Evolutionary conservation across 2,888 invertebrate genomes (phyloP).

Genomic region (Spilosoma lubricipeda): DNA sequence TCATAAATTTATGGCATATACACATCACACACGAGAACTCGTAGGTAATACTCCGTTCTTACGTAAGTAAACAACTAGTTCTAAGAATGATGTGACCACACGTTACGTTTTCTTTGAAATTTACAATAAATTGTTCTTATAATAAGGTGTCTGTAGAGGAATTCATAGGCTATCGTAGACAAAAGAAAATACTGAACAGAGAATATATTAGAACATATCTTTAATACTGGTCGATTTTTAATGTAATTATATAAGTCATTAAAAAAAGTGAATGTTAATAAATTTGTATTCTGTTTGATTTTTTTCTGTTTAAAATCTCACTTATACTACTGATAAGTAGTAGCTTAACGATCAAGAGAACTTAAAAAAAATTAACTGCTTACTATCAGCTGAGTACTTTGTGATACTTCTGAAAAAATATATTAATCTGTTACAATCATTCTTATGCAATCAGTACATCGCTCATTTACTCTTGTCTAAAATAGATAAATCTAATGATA

Average conservation of each 20-base stretch:
- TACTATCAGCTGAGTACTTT: not conserved
- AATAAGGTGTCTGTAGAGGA: not conserved
- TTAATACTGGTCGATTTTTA: not conserved
- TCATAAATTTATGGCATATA: not conserved
- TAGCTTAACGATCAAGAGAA: too few species aligned
- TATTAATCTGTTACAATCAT: not conserved
- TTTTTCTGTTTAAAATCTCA: too few species aligned
- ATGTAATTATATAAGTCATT: not conserved
- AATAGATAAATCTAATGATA: too few species aligned
- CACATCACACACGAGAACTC: not conserved
- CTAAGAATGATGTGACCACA: slow-evolving; percentile 28
- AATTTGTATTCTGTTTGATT: too few species aligned
- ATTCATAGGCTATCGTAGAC: not conserved
- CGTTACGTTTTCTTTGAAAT: not conserved
- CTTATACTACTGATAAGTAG: too few species aligned
- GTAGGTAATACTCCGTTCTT: slow-evolving; percentile 13
- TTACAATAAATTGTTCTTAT: not conserved
- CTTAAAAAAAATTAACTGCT: too few species aligned
- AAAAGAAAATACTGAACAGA: not conserved
- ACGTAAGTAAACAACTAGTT: slow-evolving; percentile 33
- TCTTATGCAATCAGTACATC: not conserved
- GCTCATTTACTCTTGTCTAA: not conserved
- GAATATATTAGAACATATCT: too few species aligned
- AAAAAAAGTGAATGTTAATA: too few species aligned
- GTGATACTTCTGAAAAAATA: too few species aligned